A percentile compares a stretch with the other conserved stretches of the same genome.
phyloP scores from a whole-genome alignment of 2,113 vertebrate species.

The Brachionichthys hirsutus region DNA sequence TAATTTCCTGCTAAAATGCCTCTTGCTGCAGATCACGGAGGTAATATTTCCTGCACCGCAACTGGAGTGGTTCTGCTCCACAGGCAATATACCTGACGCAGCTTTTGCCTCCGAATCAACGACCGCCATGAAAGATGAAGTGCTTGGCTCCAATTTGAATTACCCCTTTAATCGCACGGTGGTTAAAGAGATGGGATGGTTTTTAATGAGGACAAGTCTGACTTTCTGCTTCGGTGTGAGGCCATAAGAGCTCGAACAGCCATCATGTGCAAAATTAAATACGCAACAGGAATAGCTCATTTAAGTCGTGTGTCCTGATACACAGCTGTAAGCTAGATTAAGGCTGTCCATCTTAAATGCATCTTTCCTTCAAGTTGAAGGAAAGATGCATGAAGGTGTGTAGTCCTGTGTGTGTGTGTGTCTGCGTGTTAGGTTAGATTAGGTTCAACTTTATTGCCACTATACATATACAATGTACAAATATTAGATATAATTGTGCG shows the following conservation, averaged over 20 bases:
- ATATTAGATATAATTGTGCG: too few species aligned
- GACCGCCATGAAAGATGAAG: slow-evolving; percentile 40
- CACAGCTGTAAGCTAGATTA: slow-evolving; percentile 31
- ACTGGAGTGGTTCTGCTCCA: slow-evolving; percentile 58
- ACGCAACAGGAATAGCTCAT: too few species aligned
- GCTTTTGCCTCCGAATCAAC: slow-evolving; percentile 38
- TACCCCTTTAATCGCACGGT: slow-evolving; percentile 51
- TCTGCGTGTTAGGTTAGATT: too few species aligned
- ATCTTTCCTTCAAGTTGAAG: too few species aligned
- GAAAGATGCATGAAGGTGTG: too few species aligned
- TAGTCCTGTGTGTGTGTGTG: too few species aligned
- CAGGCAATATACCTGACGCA: slow-evolving; percentile 55
- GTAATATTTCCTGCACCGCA: slow-evolving; percentile 63
- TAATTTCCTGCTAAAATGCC: slow-evolving; percentile 64
- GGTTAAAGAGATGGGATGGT: slow-evolving; percentile 44
- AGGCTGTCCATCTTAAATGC: slow-evolving; percentile 37
- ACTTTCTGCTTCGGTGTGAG: slow-evolving; percentile 23
- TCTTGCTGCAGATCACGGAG: slow-evolving; percentile 63
- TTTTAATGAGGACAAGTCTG: slow-evolving; percentile 55
- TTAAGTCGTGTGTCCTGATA: too few species aligned
- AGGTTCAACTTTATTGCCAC: too few species aligned
- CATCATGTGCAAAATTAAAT: slow-evolving; percentile 25
- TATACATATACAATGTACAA: too few species aligned
- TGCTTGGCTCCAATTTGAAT: slow-evolving; percentile 35
- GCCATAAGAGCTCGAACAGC: slow-evolving; percentile 23